These are phyloP conservation scores for Archivesica marissinica DNA, from an alignment of 1,140 invertebrate species.

Conservation along the genomic window DNA sequence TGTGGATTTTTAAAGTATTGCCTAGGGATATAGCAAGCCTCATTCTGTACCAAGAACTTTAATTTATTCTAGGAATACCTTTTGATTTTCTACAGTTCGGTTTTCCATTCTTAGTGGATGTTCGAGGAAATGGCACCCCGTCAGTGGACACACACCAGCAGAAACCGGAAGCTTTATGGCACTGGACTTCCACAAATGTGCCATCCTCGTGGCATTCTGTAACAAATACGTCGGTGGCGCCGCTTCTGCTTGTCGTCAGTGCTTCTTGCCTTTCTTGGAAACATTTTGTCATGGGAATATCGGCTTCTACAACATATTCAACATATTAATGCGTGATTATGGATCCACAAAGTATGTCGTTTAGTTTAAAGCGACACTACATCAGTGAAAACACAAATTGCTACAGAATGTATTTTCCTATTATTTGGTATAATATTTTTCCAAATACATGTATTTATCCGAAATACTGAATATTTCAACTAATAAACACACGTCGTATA, in stretches of 20 bases:
- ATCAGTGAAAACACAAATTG: no score
- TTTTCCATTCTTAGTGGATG: conserved; percentile 88
- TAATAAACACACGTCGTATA: no score
- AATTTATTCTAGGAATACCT: no score
- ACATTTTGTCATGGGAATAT: conserved; percentile 66
- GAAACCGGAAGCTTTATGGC: conserved; percentile 89
- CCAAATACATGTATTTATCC: no score
- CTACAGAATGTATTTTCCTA: no score
- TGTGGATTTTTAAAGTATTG: no score
- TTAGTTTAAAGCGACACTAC: no score
- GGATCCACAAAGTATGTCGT: not conserved
- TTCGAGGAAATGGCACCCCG: conserved; percentile 91
- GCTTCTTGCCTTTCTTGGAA: conserved; percentile 70
- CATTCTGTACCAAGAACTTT: no score
- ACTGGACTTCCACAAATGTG: conserved; percentile 92
- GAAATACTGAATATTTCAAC: no score
- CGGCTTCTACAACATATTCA: not conserved
- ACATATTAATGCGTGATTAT: not conserved
- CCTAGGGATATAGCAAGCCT: no score
- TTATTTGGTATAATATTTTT: no score
- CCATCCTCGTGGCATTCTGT: conserved; percentile 91
- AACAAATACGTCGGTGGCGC: conserved; percentile 76
- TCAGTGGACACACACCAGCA: conserved; percentile 93
- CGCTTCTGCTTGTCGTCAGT: conserved; percentile 53
- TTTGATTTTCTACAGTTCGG: conserved; percentile 88